Evolutionary conservation across 2,888 invertebrate genomes (phyloP).

Genomic region (Temnothorax unifasciatus): DNA sequence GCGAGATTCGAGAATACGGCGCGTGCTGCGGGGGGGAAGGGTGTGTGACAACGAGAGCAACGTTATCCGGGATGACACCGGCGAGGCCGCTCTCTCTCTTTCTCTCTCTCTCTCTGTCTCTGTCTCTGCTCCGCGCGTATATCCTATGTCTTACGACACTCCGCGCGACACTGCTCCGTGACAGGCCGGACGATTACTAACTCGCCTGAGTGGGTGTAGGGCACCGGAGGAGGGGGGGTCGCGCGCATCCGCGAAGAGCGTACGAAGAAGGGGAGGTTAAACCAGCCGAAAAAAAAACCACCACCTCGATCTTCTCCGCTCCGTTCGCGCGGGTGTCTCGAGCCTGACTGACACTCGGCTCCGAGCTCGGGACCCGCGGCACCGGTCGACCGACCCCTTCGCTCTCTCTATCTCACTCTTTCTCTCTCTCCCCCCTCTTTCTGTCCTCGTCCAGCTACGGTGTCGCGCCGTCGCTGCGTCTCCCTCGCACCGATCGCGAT

Average conservation of each 20-base stretch:
- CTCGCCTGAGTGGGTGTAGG: constrained; percentile 59
- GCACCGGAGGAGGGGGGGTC: constrained; percentile 61
- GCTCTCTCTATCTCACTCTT: constrained; percentile 28
- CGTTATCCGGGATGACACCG: constrained; percentile 36
- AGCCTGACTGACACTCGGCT: constrained; percentile 82
- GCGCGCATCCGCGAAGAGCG: constrained; percentile 68
- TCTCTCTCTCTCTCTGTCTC: background rate
- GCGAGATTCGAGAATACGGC: background rate
- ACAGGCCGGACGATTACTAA: constrained; percentile 39
- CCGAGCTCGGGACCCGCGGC: constrained; percentile 54
- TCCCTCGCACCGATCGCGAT: background rate
- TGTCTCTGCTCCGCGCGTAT: constrained; percentile 24
- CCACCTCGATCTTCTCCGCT: constrained; percentile 61
- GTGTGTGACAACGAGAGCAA: constrained; percentile 17
- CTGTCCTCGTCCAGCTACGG: background rate
- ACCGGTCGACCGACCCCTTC: constrained; percentile 53
- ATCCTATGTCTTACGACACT: constrained; percentile 63
- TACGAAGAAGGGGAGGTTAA: constrained; percentile 67
- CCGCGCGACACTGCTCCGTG: constrained; percentile 72
- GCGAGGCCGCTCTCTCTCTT: constrained; percentile 24
- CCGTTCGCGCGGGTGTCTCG: constrained; percentile 81
- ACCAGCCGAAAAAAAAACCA: constrained; percentile 58
- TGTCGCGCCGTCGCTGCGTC: background rate
- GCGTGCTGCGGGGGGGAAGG: background rate
- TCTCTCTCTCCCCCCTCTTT: constrained; percentile 19